phyloP scores from a whole-genome alignment of 2,113 vertebrate species.

The Microtus oregoni region DNA sequence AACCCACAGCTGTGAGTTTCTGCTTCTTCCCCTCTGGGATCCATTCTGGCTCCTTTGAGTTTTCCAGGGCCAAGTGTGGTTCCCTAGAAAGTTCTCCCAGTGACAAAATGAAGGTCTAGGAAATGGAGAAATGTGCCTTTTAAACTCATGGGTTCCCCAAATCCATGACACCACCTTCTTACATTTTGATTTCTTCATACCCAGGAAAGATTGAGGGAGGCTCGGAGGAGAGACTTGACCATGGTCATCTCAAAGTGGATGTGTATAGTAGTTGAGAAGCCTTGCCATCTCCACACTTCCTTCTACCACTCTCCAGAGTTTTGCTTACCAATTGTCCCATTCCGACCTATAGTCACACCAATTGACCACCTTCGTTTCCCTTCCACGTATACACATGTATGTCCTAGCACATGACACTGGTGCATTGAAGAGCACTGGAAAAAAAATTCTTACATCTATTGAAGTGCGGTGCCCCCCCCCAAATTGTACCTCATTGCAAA shows the following conservation, averaged over 20 bases:
- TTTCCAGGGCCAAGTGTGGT: not conserved
- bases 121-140: not conserved
- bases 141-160: not conserved
- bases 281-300: not conserved
- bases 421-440: not conserved
- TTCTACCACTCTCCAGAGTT: not conserved
- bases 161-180: not conserved
- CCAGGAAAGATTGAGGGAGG: not conserved
- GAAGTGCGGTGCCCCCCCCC: not conserved
- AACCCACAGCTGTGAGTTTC: constrained; percentile 28
- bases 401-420: not conserved
- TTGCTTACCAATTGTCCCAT: not conserved
- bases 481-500: not conserved
- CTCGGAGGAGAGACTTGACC: not conserved
- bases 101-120: constrained; percentile 20
- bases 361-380: not conserved
- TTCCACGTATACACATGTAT: not conserved
- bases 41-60: constrained; percentile 8
- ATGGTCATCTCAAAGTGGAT: not conserved
- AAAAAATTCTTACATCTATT: not conserved
- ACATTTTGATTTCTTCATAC: not conserved
- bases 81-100: not conserved
- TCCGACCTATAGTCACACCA: not conserved
- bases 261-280: not conserved
- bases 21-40: constrained; percentile 11